Percentiles rank a stretch among this genome's conserved stretches.
These are phyloP conservation scores for Bicyclus anynana DNA, from an alignment of 1,140 invertebrate genomes.

Conservation along the genomic window DNA sequence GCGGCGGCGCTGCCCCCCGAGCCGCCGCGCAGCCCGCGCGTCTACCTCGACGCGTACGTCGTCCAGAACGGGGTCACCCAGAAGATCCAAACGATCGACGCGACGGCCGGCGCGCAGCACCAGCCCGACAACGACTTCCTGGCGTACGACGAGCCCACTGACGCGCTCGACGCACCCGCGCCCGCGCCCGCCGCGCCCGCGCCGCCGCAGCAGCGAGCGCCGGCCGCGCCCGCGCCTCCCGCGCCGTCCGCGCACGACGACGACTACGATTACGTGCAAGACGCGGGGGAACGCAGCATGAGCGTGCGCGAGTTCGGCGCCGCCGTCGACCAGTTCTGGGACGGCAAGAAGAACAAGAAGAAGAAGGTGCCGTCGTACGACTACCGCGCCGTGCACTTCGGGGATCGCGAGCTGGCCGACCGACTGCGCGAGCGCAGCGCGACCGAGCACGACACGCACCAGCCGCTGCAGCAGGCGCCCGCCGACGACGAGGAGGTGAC, in stretches of 20 bases:
- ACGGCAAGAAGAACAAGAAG: constrained; percentile 45
- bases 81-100: constrained; percentile 60
- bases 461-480: constrained; percentile 30
- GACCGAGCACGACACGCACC: constrained; percentile 27
- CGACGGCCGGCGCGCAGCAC: constrained; percentile 44
- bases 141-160: constrained; percentile 44
- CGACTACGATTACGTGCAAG: constrained; percentile 60
- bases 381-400: constrained; percentile 64
- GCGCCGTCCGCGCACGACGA: constrained; percentile 50
- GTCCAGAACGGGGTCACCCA: constrained; percentile 63
- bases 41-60: constrained; percentile 71
- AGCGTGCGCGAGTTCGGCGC: constrained; percentile 56
- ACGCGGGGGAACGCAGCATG: constrained; percentile 55
- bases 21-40: constrained; percentile 53
- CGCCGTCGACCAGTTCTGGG: constrained; percentile 66
- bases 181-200: constrained; percentile 16
- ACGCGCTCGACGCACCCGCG: constrained; percentile 16
- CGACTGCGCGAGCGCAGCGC: constrained; percentile 31
- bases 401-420: constrained; percentile 50
- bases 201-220: constrained; percentile 34
- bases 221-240: not conserved
- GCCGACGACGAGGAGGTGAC: constrained; percentile 51
- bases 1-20: constrained; percentile 47
- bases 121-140: constrained; percentile 54
- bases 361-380: constrained; percentile 41